Evolutionary conservation across 2,113 vertebrate species (phyloP).

Genomic region (Lycaon pictus): DNA sequence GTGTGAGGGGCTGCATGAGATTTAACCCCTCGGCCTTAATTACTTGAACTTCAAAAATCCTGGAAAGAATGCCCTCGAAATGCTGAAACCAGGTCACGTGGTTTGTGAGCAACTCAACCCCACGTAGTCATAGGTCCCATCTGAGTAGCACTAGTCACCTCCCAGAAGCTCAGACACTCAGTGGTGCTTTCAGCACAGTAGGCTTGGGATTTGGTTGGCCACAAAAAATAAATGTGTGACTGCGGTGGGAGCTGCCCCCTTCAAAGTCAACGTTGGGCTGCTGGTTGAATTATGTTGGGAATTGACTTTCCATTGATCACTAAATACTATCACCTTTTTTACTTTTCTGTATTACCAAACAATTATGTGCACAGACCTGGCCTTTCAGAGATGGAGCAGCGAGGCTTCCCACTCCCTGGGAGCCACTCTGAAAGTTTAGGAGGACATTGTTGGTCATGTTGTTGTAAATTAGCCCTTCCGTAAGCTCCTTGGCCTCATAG

Average conservation of each 20-base stretch:
- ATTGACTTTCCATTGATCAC: not conserved
- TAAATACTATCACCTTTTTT: not conserved
- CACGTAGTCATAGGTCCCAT: not conserved
- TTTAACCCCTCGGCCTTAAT: not conserved
- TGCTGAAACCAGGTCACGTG: fast-evolving
- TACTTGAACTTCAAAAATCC: not conserved
- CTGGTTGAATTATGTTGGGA: fast-evolving
- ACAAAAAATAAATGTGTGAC: fast-evolving
- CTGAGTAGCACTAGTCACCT: fast-evolving
- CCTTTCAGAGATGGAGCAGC: not conserved
- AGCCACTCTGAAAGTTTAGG: no score
- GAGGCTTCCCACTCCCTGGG: fast-evolving
- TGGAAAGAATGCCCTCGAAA: fast-evolving
- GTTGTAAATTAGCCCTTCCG: not conserved
- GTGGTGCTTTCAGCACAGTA: fast-evolving
- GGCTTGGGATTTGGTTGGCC: fast-evolving
- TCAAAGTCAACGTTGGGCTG: fast-evolving
- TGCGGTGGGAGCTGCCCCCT: not conserved
- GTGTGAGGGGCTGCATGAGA: not conserved
- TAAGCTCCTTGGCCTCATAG: fast-evolving
- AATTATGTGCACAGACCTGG: fast-evolving
- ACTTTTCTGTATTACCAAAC: fast-evolving
- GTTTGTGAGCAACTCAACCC: fast-evolving
- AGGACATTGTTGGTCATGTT: fast-evolving
- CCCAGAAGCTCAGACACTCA: not conserved